Percentiles rank a stretch among this genome's conserved stretches.
These are phyloP conservation scores for Mythimna ferrago DNA, from an alignment of 2,888 invertebrate species.

Conservation along the genomic window DNA sequence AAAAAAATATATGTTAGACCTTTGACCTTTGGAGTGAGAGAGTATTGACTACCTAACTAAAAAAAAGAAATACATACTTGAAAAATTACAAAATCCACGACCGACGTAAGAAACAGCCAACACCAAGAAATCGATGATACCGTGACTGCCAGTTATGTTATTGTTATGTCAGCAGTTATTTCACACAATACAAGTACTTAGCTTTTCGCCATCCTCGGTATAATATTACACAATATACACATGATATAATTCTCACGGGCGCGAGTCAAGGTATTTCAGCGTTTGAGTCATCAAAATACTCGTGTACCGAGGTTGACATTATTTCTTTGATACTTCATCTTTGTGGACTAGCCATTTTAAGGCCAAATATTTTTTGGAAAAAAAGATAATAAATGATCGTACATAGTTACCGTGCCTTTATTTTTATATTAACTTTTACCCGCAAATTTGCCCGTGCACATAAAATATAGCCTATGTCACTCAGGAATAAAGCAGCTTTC, in stretches of 20 bases:
- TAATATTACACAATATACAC: slow-evolving; percentile 34
- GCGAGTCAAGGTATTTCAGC: slow-evolving; percentile 26
- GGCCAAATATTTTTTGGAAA: too few relatives aligned
- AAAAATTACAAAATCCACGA: not conserved
- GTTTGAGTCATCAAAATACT: slow-evolving; percentile 48
- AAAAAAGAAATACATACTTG: too few relatives aligned
- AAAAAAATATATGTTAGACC: too few relatives aligned
- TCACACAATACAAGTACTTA: slow-evolving; percentile 30
- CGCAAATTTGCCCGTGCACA: too few relatives aligned
- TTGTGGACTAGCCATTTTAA: not conserved
- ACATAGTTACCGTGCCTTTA: not conserved
- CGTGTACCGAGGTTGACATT: slow-evolving; percentile 3
- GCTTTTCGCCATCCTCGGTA: slow-evolving; percentile 30
- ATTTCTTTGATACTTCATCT: not conserved
- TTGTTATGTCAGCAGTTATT: slow-evolving; percentile 26
- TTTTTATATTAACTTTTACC: not conserved
- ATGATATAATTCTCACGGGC: slow-evolving; percentile 40
- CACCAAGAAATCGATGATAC: slow-evolving; percentile 24
- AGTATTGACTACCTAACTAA: too few relatives aligned
- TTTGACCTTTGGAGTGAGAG: too few relatives aligned
- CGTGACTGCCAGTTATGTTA: slow-evolving; percentile 11
- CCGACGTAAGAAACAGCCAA: not conserved
- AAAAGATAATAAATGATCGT: too few relatives aligned
- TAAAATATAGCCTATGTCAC: too few relatives aligned
- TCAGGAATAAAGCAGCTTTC: too few relatives aligned